A percentile compares a stretch with the other conserved stretches of the same genome.
Conservation (phyloP, 2,888 invertebrate genomes). For the Automeris io region DNA sequence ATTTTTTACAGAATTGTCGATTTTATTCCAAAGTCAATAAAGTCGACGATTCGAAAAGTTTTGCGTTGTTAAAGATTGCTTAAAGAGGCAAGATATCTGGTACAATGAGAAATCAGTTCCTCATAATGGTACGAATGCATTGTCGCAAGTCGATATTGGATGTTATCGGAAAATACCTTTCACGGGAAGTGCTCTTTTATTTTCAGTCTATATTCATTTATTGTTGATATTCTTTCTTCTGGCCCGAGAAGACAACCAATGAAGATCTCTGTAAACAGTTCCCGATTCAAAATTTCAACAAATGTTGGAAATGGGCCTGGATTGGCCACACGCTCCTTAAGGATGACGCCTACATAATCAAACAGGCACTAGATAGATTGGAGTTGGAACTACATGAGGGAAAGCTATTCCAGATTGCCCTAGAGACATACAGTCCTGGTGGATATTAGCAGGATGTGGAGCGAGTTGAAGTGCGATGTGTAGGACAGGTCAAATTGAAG, state of each 20-base stretch:
- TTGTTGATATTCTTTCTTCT: conserved; percentile 3
- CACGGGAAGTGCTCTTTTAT: conserved; percentile 37
- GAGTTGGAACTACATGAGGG: no score
- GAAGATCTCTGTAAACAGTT: background rate
- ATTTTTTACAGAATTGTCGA: conserved; percentile 1
- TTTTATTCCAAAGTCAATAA: background rate
- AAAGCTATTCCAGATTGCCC: no score
- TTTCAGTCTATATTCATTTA: conserved; percentile 11
- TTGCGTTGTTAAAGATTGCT: background rate
- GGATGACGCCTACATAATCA: no score
- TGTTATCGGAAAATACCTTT: conserved; percentile 52
- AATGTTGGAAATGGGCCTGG: no score
- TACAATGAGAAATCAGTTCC: conserved; percentile 14
- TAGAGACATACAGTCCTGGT: no score
- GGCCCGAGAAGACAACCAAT: no score
- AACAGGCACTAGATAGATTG: no score
- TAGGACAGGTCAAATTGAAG: no score
- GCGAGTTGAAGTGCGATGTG: no score
- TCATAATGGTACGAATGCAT: conserved; percentile 21
- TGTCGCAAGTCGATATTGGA: conserved; percentile 16
- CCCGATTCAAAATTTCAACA: no score
- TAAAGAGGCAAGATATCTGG: conserved; percentile 6
- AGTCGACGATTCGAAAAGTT: conserved; percentile 3
- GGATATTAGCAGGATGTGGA: no score
- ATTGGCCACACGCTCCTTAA: no score